Percentiles rank a stretch among this genome's conserved stretches.
Conservation (phyloP, 2,113 vertebrate species). For the Elaphurus davidianus region DNA sequence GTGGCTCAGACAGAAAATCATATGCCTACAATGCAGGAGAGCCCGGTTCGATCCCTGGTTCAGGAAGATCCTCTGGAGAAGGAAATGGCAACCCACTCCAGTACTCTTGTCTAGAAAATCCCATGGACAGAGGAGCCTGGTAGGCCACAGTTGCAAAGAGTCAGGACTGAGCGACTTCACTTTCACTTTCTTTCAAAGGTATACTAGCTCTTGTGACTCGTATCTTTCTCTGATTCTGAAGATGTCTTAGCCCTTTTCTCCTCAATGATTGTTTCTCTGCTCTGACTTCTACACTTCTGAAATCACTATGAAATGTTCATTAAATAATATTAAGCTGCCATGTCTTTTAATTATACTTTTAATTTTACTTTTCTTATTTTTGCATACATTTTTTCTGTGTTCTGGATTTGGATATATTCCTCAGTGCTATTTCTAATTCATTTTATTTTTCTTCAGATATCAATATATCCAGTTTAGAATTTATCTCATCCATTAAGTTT, state of each 20-base stretch:
- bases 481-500: not conserved
- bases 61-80: no score
- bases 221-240: slow-evolving; percentile 9
- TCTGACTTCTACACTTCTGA: not conserved
- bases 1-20: no score
- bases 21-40: no score
- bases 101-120: no score
- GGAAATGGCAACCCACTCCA: no score
- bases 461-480: not conserved
- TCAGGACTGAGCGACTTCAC: no score
- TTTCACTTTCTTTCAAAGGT: not conserved
- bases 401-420: not conserved
- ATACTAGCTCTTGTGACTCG: not conserved
- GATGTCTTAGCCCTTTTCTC: not conserved
- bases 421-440: not conserved
- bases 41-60: no score
- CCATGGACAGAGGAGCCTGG: no score
- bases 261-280: not conserved
- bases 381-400: not conserved
- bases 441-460: not conserved
- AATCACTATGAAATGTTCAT: not conserved
- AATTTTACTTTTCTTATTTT: not conserved
- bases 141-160: no score
- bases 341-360: not conserved
- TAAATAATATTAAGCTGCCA: not conserved